phyloP scores from a whole-genome alignment of 2,888 invertebrate genomes.

The Hyposoter didymator region DNA sequence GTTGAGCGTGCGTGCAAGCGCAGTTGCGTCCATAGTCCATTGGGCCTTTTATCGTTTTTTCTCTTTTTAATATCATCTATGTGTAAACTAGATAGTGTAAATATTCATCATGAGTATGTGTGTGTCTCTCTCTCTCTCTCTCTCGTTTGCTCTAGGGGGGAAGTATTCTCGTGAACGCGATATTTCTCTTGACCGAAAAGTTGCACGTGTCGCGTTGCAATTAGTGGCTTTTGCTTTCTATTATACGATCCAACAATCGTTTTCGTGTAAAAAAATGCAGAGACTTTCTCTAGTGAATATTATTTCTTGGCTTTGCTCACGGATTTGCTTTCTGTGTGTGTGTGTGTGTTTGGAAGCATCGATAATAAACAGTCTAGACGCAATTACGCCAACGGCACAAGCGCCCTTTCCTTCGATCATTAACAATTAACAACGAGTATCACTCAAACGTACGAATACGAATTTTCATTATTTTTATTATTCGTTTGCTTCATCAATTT shows the following conservation, averaged over 20 bases:
- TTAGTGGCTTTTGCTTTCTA: constrained; percentile 45
- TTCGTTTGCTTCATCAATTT: neutral
- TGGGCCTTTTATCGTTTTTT: constrained; percentile 30
- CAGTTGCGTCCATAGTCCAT: constrained; percentile 66
- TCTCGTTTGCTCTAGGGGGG: constrained; percentile 35
- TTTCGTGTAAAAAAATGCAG: constrained; percentile 54
- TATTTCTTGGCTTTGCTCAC: too few species aligned
- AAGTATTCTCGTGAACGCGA: constrained; percentile 36
- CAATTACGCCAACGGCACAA: constrained; percentile 60
- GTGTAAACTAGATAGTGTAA: constrained; percentile 52
- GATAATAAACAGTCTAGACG: constrained; percentile 63
- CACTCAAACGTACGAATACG: constrained; percentile 43
- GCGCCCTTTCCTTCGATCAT: constrained; percentile 62
- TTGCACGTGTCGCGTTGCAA: too few species aligned
- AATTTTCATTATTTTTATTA: constrained; percentile 37
- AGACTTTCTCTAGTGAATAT: constrained; percentile 37
- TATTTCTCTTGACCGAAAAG: constrained; percentile 2
- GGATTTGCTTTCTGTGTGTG: neutral
- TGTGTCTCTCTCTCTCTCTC: constrained; percentile 59
- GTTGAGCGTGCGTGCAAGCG: constrained; percentile 69
- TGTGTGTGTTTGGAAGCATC: constrained; percentile 56
- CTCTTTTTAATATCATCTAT: constrained; percentile 31
- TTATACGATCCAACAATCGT: constrained; percentile 28
- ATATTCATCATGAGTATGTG: constrained; percentile 58
- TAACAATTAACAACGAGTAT: constrained; percentile 36